Conservation (phyloP, 2,113 vertebrate species). For the Triplophysa dalaica region DNA sequence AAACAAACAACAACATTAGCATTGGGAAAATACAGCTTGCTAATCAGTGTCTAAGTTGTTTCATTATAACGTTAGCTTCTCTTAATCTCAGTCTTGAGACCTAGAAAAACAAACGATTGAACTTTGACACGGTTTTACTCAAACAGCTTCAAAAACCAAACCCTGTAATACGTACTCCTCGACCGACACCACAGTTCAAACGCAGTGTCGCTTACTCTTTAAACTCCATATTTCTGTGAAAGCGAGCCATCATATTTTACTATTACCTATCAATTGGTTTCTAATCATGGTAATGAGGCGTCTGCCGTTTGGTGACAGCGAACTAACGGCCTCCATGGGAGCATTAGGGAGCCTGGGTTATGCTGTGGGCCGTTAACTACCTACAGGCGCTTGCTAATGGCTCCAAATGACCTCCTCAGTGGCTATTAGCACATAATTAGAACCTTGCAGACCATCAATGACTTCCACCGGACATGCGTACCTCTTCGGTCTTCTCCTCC, state of each 20-base stretch:
- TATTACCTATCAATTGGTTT: conserved; percentile 85
- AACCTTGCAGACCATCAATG: conserved; percentile 81
- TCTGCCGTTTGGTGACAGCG: conserved; percentile 79
- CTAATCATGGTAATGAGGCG: conserved; percentile 81
- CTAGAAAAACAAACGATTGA: not conserved
- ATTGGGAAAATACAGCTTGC: conserved; percentile 38
- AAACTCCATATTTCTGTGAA: conserved; percentile 73
- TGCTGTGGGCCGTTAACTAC: conserved; percentile 85
- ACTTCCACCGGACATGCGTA: conserved; percentile 77
- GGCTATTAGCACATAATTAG: conserved; percentile 85
- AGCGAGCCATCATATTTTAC: conserved; percentile 79
- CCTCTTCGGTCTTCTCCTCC: conserved; percentile 45
- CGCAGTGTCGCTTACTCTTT: conserved; percentile 63
- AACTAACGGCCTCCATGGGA: conserved; percentile 81
- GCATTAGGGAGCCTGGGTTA: conserved; percentile 82
- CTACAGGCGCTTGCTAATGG: conserved; percentile 83
- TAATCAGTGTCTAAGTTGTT: conserved; percentile 50
- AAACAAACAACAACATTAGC: conserved; percentile 37
- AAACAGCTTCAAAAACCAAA: not conserved
- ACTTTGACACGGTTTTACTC: not conserved
- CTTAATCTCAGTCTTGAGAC: conserved; percentile 27
- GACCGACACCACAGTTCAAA: conserved; percentile 24
- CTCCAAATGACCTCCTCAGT: conserved; percentile 83
- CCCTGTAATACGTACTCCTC: not conserved
- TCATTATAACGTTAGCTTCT: conserved; percentile 44